Evolutionary conservation across 2,888 invertebrate species (phyloP), one percentile per base, ranked within the genome.

Genomic region (Lithodes maja): DNA sequence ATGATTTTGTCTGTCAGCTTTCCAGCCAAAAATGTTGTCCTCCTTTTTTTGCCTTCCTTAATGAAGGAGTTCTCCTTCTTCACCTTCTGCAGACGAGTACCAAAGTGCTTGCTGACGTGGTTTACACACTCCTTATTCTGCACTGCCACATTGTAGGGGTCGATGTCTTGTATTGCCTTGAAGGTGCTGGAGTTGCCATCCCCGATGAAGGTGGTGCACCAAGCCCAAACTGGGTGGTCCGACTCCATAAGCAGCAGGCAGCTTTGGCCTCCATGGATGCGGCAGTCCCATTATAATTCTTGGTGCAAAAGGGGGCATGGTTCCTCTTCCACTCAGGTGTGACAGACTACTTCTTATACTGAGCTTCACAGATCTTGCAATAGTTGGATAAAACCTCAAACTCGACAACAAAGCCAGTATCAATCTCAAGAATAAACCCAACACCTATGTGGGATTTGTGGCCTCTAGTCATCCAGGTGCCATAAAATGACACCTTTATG

Each of bases 101-200:
- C 91, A n/a, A 91, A 52, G 17, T 91, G 61, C 84, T 92, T 92
- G 69, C 90, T 83, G 2, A 91, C 90, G 61, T 92, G 92, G 87
- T 92, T 92, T 17, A 91, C 50, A 81, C 90, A 92, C 80, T 92
- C 90, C 74, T 90, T 90, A 89, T 92, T 90, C 5, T 33, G 49
- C 5, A 87, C 83, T 12, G 78, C 68, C 2, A 55, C 78, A 61
- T 68, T 50, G 52, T 87, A 87, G 53, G 87, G 87, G 33, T 87
- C 75, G 49, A 83, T 15, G 15, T 7, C 3, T 3, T 15, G 49
- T 2, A 83, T 53, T 12, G 77, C 68, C 1, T 61, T 7, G 83
- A 1, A 87, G 1, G 83, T 53, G 3, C 55, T n/a, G 2, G 86
- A 86, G 68, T 81, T 81, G 0, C 69, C 85, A 75, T 85, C 85